Evolutionary conservation across 2,888 invertebrate species (phyloP).

Genomic region (Cryptus viduatorius): DNA sequence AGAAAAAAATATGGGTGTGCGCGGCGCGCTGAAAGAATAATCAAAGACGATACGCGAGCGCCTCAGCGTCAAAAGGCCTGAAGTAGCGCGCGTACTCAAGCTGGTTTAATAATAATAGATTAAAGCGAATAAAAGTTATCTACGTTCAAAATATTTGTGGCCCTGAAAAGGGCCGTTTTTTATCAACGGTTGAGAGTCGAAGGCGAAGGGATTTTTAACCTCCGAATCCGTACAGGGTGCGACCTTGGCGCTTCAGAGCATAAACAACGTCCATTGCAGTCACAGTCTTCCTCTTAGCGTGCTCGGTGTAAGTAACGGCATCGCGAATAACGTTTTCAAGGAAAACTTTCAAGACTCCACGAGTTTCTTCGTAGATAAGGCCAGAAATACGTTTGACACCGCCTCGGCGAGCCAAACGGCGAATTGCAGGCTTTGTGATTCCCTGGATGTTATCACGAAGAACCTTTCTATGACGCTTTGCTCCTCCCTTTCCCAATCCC

Average conservation of each 20-base stretch:
- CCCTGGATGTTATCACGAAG: slow-evolving; percentile 82
- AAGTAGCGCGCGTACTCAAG: too few species aligned
- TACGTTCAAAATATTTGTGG: too few species aligned
- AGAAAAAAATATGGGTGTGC: too few species aligned
- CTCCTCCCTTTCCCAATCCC: slow-evolving; percentile 92
- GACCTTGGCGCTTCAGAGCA: too few species aligned
- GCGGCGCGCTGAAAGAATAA: too few species aligned
- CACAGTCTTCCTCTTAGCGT: too few species aligned
- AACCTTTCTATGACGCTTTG: slow-evolving; percentile 92
- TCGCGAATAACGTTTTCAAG: slow-evolving; percentile 85
- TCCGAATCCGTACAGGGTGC: slow-evolving; percentile 88
- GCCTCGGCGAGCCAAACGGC: slow-evolving; percentile 86
- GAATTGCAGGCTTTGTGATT: slow-evolving; percentile 92
- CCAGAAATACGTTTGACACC: slow-evolving; percentile 92
- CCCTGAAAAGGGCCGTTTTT: slow-evolving; percentile 13
- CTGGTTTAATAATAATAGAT: too few species aligned
- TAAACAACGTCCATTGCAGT: too few species aligned
- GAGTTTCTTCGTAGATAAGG: slow-evolving; percentile 92
- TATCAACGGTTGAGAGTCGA: neutral
- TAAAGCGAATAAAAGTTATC: too few species aligned
- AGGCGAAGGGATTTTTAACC: slow-evolving; percentile 85
- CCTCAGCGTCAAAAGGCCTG: too few species aligned
- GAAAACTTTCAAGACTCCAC: slow-evolving; percentile 91
- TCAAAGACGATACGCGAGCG: too few species aligned
- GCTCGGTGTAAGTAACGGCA: too few species aligned